A percentile compares a stretch with the other conserved stretches of the same genome.
These are phyloP conservation scores for Melanotus villosus DNA, from an alignment of 2,888 invertebrate species.

Conservation along the genomic window DNA sequence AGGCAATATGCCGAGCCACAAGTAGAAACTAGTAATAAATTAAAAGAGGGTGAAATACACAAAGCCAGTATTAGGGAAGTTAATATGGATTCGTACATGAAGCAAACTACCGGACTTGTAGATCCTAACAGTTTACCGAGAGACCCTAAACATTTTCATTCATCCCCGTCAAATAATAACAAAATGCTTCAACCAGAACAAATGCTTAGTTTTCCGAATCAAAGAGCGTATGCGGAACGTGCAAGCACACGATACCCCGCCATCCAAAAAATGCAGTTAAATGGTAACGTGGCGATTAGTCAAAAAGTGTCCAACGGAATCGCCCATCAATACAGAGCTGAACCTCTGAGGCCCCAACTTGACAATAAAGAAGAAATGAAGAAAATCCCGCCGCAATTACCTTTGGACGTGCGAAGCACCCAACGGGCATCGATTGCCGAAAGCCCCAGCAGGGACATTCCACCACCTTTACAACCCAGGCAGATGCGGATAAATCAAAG, in stretches of 20 bases:
- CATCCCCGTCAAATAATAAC: not conserved
- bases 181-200: constrained; percentile 40
- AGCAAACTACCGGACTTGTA: not conserved
- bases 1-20: constrained; percentile 62
- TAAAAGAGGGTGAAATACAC: constrained; percentile 18
- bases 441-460: constrained; percentile 56
- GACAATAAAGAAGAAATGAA: constrained; percentile 47
- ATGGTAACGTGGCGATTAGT: constrained; percentile 68
- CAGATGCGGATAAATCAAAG: constrained; percentile 66
- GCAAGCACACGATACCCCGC: constrained; percentile 69
- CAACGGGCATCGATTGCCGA: constrained; percentile 65
- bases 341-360: constrained; percentile 61
- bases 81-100: not conserved
- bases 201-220: constrained; percentile 58
- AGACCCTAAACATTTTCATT: not conserved
- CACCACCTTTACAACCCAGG: constrained; percentile 66
- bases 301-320: constrained; percentile 63
- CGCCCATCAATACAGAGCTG: constrained; percentile 63
- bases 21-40: constrained; percentile 55
- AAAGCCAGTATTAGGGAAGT: not conserved
- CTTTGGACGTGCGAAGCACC: constrained; percentile 25
- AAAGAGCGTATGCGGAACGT: constrained; percentile 65
- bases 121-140: not conserved
- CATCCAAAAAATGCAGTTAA: constrained; percentile 69
- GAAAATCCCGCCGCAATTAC: constrained; percentile 29